These are phyloP conservation scores for Lates japonicus DNA, from an alignment of 2,797 vertebrate genomes.

Conservation along the genomic window DNA sequence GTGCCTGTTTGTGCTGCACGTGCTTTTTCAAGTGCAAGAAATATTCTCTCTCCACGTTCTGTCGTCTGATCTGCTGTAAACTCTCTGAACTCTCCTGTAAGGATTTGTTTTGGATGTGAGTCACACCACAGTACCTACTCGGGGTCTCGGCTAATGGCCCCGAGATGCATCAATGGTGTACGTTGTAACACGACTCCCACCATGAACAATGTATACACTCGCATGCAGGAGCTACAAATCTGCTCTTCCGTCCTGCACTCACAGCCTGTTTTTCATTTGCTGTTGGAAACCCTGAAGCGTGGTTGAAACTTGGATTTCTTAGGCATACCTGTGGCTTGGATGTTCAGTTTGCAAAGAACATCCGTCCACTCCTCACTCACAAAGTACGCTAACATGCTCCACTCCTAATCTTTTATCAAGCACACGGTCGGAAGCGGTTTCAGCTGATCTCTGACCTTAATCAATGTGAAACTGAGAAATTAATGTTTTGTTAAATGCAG, in stretches of 20 bases:
- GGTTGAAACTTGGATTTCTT: slow-evolving; percentile 74
- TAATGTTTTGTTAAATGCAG: slow-evolving; percentile 9
- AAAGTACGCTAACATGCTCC: slow-evolving; percentile 27
- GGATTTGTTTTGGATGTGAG: slow-evolving; percentile 65
- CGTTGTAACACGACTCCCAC: slow-evolving; percentile 62
- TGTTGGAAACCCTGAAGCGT: slow-evolving; percentile 67
- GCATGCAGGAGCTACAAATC: slow-evolving; percentile 68
- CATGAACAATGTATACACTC: slow-evolving; percentile 58
- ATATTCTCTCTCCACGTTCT: slow-evolving; percentile 50
- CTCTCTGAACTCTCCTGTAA: slow-evolving; percentile 61
- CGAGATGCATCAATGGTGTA: slow-evolving; percentile 15
- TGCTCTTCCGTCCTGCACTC: slow-evolving; percentile 69
- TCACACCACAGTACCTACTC: slow-evolving; percentile 61
- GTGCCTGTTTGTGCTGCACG: slow-evolving; percentile 82
- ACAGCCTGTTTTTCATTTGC: slow-evolving; percentile 81
- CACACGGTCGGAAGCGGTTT: slow-evolving; percentile 38
- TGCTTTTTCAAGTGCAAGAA: slow-evolving; percentile 72
- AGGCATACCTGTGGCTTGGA: slow-evolving; percentile 83
- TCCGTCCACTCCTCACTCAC: slow-evolving; percentile 57
- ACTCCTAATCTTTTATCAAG: slow-evolving; percentile 40
- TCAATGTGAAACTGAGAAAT: slow-evolving; percentile 25
- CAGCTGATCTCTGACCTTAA: slow-evolving; percentile 29
- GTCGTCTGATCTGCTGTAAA: slow-evolving; percentile 53
- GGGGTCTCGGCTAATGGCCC: slow-evolving; percentile 53
- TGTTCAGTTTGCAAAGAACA: slow-evolving; percentile 63